Base-by-base conservation (phyloP, 1,140 invertebrate species). In the Macrosteles quadrilineatus region DNA sequence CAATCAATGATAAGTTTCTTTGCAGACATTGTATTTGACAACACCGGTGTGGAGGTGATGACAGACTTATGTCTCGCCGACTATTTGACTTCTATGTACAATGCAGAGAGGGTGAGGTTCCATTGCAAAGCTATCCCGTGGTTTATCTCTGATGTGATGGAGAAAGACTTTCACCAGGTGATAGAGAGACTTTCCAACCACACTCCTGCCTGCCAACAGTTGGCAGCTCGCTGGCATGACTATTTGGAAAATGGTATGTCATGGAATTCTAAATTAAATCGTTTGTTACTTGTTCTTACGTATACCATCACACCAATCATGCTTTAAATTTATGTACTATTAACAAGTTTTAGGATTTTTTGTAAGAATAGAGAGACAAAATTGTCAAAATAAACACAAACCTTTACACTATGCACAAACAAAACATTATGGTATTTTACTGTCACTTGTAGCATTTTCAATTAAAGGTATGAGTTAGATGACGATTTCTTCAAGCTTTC, bases 101-200 rank as follows among this genome's bases (percentile, higher is more conserved):
- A 95, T 19, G 90, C 88, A 0, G 78, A 83, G 31, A 87, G 86
- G 81, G 83, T 99, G 47, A 81, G 90, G 68, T 92, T 99, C 75
- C 90, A 97, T 79, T 88, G 91, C 0, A 99, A 99, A 84, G 82
- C 84, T 11, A 90, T 95, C 73, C 97, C 97, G 0, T 99, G 98
- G 98, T 99, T 94, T 80, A 88, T 99, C 1, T 99, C 97, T 11
- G 98, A 99, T 80, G 90, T 91, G 0, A 94, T 88, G 6, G 74
- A 74, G 21, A 76, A 80, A 4, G 97, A 99, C 83, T 90, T 97
- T 62, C 73, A 86, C 73, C 96, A 89, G 88, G 85, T 86, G 0
- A 71, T 90, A 17, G 70, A 85, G 12, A 77, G 79, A 36, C 78
- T 88, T 72, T 73, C 71, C 1, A 73, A 81, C 2, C 59, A 68